These are phyloP conservation scores for Plectropomus leopardus DNA, from an alignment of 2,113 vertebrate species.

Conservation along the genomic window DNA sequence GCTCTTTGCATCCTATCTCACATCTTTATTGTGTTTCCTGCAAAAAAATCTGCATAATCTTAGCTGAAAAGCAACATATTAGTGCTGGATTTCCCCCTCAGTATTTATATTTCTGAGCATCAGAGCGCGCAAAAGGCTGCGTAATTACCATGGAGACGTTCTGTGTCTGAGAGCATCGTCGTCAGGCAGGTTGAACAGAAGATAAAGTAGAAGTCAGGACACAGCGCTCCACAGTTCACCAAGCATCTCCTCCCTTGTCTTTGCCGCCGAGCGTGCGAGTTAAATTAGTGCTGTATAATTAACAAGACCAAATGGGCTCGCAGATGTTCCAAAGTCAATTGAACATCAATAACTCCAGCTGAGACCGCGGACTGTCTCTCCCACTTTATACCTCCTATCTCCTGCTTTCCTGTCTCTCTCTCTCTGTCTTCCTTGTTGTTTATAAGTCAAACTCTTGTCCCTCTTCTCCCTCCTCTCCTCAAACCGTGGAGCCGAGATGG, in stretches of 20 bases:
- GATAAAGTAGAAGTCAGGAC: constrained; percentile 47
- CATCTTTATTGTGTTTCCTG: too few relatives aligned
- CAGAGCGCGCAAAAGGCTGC: constrained; percentile 33
- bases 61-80: constrained; percentile 28
- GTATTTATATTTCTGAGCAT: constrained; percentile 32
- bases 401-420: constrained; percentile 2
- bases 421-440: constrained; percentile 7
- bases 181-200: constrained; percentile 3
- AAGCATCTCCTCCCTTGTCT: constrained; percentile 39
- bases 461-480: neutral
- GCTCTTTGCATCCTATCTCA: constrained; percentile 15
- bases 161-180: constrained; percentile 32
- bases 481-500: constrained; percentile 33
- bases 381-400: constrained; percentile 2
- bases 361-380: constrained; percentile 59
- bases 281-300: constrained; percentile 74
- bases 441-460: constrained; percentile 27
- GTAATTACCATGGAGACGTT: constrained; percentile 51
- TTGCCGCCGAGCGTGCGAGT: constrained; percentile 42
- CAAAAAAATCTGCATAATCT: constrained; percentile 34
- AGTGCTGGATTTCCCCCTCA: constrained; percentile 18
- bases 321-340: constrained; percentile 79
- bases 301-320: constrained; percentile 63
- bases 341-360: constrained; percentile 76
- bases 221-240: constrained; percentile 46